Base-by-base conservation (phyloP, 2,113 vertebrate genomes). In the Ellobius talpinus region DNA sequence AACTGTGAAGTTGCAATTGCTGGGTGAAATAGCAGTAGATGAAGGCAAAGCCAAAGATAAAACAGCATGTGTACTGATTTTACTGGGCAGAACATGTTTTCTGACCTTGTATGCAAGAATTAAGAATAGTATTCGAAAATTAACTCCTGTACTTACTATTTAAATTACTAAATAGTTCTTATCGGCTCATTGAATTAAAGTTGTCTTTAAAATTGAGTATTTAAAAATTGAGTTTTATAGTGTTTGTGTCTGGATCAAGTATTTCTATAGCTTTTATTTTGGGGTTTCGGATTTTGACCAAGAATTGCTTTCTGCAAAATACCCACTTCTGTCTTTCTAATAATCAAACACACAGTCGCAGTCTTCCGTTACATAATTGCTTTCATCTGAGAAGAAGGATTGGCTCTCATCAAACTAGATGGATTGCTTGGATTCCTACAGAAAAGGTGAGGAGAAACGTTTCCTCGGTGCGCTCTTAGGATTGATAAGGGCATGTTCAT, bases 401-500 rank as follows among this genome's bases (percentile, higher is more conserved):
- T 88, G 42, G 42, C 16, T 90, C 61, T 87, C 87, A 73, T 31
- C 31, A 45, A 95, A 87, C 78, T 87, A 36, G 31, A 63, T 12
- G 86, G 52, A 50, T 81, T 77, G n/a, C 85, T 95, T 95, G 66
- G 50, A 58, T 95, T 92, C 24, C 55, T 85, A 85, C 78, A 42
- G 14, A 84, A 52, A 31, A 47, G 12, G 19, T 50, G 58, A 95
- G 85, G 79, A 84, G 47, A 77, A 95, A 88, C 24, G 66, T 96
- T 97, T 97, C 61, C 29, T 29, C 21, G 79, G 24, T 94, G 50
- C n/a, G 11, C 63, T 91, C 42, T 58, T 95, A n/a, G 16, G 50
- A 96, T 72, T 93, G 66, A 94, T 97, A 58, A 86, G 77, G 33
- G 63, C 14, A 47, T 82, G 21, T 86, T 86, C 93, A 85, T 92